phyloP scores from a whole-genome alignment of 2,888 invertebrate genomes.

The Andrena dorsata region DNA sequence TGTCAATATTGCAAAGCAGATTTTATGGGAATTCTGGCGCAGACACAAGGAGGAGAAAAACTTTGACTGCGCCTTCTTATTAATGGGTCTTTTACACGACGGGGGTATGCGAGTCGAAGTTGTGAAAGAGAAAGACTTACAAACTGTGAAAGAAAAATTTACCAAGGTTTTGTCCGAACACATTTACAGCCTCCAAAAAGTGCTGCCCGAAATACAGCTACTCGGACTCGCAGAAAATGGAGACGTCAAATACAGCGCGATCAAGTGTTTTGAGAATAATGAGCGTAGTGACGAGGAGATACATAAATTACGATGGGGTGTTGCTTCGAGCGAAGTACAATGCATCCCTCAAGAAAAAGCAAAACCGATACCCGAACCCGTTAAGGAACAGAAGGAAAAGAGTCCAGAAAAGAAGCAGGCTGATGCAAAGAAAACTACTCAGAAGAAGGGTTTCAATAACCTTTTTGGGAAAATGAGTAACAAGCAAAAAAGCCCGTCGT shows the following conservation, averaged over 20 bases:
- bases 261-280: conserved; percentile 73
- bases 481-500: conserved; percentile 54
- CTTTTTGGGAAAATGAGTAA: conserved; percentile 76
- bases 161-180: conserved; percentile 82
- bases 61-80: conserved; percentile 79
- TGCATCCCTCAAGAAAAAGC: conserved; percentile 38
- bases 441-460: conserved; percentile 73
- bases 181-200: conserved; percentile 84
- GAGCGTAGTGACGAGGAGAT: conserved; percentile 72
- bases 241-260: conserved; percentile 78
- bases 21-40: conserved; percentile 81
- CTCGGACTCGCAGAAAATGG: conserved; percentile 76
- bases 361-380: neutral
- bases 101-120: conserved; percentile 81
- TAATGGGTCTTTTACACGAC: conserved; percentile 80
- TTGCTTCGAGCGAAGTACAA: conserved; percentile 25
- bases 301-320: conserved; percentile 72
- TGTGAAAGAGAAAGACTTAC: conserved; percentile 80
- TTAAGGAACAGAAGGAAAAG: conserved; percentile 21
- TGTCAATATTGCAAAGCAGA: conserved; percentile 84
- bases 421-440: conserved; percentile 58
- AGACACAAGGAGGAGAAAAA: conserved; percentile 71
- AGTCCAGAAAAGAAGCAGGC: conserved; percentile 61
- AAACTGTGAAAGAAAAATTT: conserved; percentile 78
- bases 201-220: conserved; percentile 75